Evolutionary conservation across 92 coral and sea anemone genomes (phyloP), one percentile per base, ranked within the genome.

Genomic region (Parazoanthus atlanticus): DNA sequence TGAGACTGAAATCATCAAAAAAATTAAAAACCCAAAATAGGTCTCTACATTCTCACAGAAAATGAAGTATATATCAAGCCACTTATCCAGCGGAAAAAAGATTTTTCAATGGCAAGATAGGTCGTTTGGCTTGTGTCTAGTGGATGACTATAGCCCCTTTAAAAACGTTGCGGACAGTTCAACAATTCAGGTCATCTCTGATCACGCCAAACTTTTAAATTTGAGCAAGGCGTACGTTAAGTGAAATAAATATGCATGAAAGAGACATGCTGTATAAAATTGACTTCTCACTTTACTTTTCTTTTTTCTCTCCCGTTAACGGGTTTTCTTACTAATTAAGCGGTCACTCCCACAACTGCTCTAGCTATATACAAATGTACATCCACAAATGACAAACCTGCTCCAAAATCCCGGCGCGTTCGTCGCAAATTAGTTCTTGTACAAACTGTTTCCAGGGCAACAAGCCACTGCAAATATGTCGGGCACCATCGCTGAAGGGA

Each of bases 401-500:
- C 38, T 49, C 38, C 34, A 34, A 52, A 29, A 7, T 54, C 71
- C 32, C 84, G 69, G 15, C 71, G 84, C 17, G 40, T 82, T 43
- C 86, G 19, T 82, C 30, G 41, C 26, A 9, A 25, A 10, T 30
- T 46, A 1, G 32, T 5, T 5, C 77, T 84, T 28, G 65, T 17
- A 46, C 87, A 84, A 9, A 84, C 28, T 7, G 64, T 84, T 26
- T 43, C 78, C 61, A 84, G 40, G 77, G 43, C 40, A 70, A 26
- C 77, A 13, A 84, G 65, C 87, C 87, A 69, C 25, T 84, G 43
- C 21, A 31, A 2, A 47, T 84, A 84, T 5, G 87, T 84, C 5
- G 87, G 87, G 33, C 87, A 84, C 87, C 87, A 84, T 15, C 77
- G 78, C 0, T 70, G 54, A 13, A 84, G 78, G n/a, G 26, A 7